These are phyloP conservation scores for Oncopeltus fasciatus DNA, from an alignment of 1,140 invertebrate genomes.

Conservation along the genomic window DNA sequence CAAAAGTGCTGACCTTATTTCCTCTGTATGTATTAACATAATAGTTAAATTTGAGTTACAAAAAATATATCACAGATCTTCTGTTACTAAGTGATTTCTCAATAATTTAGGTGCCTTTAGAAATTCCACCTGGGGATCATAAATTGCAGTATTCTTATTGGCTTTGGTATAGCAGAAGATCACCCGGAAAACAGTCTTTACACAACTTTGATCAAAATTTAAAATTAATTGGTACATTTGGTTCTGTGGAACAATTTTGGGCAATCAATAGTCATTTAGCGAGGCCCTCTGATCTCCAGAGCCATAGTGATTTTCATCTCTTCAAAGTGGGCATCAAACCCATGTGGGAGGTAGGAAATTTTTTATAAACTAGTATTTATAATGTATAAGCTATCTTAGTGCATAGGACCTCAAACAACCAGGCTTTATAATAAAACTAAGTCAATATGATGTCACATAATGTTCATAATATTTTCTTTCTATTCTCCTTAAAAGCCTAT, in stretches of 20 bases:
- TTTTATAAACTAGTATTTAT: no score
- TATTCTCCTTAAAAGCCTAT: no score
- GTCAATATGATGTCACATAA: no score
- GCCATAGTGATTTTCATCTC: conserved; percentile 88
- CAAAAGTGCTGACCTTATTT: conserved; percentile 31
- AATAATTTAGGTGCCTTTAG: conserved; percentile 37
- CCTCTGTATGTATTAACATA: conserved; percentile 29
- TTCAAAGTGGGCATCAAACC: conserved; percentile 98
- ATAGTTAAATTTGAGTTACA: no score
- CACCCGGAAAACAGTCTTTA: conserved; percentile 13
- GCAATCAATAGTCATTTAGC: conserved; percentile 80
- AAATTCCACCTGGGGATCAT: conserved; percentile 63
- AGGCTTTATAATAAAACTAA: no score
- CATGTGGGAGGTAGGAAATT: conserved; percentile 76
- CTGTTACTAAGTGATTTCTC: no score
- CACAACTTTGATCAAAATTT: conserved; percentile 50
- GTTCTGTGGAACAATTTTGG: conserved; percentile 95
- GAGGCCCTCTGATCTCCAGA: conserved; percentile 71
- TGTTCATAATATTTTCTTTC: no score
- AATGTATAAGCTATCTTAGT: no score
- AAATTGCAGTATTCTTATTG: conserved; percentile 78
- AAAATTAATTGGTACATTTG: conserved; percentile 67
- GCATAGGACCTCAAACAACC: no score
- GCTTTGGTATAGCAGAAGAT: conserved; percentile 73
- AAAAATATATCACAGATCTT: not conserved